A percentile compares a stretch with the other conserved stretches of the same genome.
Evolutionary conservation across 2,113 vertebrate species (phyloP).

Genomic region (Xenotilapia caudafasciata): DNA sequence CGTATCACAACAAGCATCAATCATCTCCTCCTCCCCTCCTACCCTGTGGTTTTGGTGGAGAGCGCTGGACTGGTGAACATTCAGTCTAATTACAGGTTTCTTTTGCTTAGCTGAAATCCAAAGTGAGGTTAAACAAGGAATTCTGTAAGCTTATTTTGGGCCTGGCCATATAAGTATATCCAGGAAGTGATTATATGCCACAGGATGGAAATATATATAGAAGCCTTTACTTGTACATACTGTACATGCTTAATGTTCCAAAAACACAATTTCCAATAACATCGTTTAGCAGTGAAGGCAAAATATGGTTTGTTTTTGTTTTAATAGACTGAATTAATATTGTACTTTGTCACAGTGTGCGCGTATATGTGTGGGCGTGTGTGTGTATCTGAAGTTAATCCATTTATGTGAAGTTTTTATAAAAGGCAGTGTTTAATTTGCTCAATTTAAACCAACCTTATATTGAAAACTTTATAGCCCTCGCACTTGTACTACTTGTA

Average conservation of each 20-base stretch:
- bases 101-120: conserved; percentile 32
- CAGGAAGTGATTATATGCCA: conserved; percentile 42
- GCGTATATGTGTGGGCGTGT: background rate
- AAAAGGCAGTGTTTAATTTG: background rate
- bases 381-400: background rate
- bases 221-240: conserved; percentile 29
- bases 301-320: background rate
- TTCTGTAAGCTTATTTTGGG: conserved; percentile 47
- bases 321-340: background rate
- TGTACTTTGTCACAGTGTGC: background rate
- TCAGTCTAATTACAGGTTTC: conserved; percentile 61
- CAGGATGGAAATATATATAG: background rate
- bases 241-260: conserved; percentile 23
- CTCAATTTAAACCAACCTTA: background rate
- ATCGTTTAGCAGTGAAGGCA: background rate
- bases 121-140: conserved; percentile 53
- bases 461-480: background rate
- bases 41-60: conserved; percentile 48
- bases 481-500: background rate
- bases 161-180: conserved; percentile 57
- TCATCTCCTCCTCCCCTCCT: conserved; percentile 30
- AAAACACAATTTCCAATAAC: background rate
- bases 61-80: conserved; percentile 54
- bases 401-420: background rate
- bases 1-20: conserved; percentile 39